These are phyloP conservation scores for Spheniscus mendiculus DNA, from an alignment of 2,113 vertebrate genomes.

Conservation along the genomic window DNA sequence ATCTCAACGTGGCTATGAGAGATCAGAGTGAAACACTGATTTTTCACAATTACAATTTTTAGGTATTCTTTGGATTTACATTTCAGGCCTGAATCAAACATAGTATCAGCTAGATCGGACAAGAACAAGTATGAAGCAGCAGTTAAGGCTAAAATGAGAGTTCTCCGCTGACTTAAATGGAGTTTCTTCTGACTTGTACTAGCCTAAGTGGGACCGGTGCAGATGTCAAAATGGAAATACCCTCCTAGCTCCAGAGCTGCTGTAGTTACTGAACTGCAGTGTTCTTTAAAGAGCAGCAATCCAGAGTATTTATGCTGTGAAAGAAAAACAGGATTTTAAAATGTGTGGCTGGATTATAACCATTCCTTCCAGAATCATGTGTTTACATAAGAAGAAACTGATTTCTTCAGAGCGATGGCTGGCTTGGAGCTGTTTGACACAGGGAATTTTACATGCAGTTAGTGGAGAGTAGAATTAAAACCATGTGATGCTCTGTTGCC, in stretches of 20 bases:
- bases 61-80: neutral
- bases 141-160: neutral
- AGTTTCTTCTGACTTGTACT: neutral
- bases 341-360: conserved; percentile 6
- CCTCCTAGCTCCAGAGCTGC: neutral
- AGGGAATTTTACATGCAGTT: conserved; percentile 11
- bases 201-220: neutral
- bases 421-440: neutral
- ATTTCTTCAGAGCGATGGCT: conserved; percentile 41
- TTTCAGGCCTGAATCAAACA: neutral
- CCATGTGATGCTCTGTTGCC: conserved; percentile 32
- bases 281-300: neutral
- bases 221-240: neutral
- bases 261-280: neutral
- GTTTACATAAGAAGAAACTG: conserved; percentile 50
- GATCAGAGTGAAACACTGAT: neutral
- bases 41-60: neutral
- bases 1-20: neutral
- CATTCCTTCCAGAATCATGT: conserved; percentile 22
- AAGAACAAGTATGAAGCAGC: neutral
- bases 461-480: conserved; percentile 57
- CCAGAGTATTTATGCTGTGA: neutral
- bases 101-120: neutral
- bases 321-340: conserved; percentile 2
- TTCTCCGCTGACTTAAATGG: neutral